Percentiles rank a stretch among this genome's conserved stretches.
Conservation (phyloP, 2,113 vertebrate species). For the Lamprotornis superbus region DNA sequence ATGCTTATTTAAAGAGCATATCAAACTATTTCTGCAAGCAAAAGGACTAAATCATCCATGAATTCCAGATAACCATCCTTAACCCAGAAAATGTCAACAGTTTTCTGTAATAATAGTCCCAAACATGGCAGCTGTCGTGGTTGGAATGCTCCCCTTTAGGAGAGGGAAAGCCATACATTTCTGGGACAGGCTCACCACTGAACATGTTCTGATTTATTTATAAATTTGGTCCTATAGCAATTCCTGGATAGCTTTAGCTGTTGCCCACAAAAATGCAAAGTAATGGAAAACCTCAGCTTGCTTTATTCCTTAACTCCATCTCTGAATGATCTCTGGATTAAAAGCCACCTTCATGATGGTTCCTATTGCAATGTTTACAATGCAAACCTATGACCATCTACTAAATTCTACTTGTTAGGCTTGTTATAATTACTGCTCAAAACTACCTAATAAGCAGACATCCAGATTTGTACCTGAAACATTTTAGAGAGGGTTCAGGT, state of each 20-base stretch:
- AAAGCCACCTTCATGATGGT: not conserved
- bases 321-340: not conserved
- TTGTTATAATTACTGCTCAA: not conserved
- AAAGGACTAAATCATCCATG: slow-evolving; percentile 60
- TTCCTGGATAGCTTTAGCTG: not conserved
- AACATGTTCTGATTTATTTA: not conserved
- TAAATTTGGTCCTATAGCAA: not conserved
- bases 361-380: not conserved
- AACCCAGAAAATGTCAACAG: slow-evolving; percentile 26
- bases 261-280: not conserved
- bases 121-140: not conserved
- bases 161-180: not conserved
- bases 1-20: slow-evolving; percentile 47
- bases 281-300: not conserved
- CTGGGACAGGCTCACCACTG: not conserved
- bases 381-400: not conserved
- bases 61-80: slow-evolving; percentile 29
- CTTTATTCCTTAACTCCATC: not conserved
- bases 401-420: not conserved
- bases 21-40: slow-evolving; percentile 47
- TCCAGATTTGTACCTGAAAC: not conserved
- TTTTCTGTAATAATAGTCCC: slow-evolving; percentile 6
- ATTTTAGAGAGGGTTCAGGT: not conserved
- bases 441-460: not conserved
- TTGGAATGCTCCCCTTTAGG: not conserved